phyloP scores from a whole-genome alignment of 1,140 invertebrate species.

The Lamellibrachia luymesi region DNA sequence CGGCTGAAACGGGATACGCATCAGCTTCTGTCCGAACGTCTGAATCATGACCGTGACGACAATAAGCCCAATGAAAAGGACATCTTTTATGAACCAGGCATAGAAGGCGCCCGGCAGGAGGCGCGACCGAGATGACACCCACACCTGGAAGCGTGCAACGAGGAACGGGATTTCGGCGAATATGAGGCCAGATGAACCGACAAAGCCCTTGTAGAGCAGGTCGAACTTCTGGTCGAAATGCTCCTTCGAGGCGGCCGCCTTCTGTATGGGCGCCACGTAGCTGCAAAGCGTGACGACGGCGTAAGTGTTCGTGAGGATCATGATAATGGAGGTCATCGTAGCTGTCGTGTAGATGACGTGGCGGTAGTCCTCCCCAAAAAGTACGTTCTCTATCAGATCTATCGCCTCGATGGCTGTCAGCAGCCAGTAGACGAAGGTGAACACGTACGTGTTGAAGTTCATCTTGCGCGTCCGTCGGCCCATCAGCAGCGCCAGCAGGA shows the following conservation, averaged over 20 bases:
- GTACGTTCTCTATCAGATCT: constrained; percentile 13
- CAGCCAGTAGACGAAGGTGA: constrained; percentile 26
- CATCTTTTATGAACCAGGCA: constrained; percentile 27
- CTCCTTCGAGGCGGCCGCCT: neutral
- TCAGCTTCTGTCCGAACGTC: constrained; percentile 17
- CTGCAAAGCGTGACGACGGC: constrained; percentile 27
- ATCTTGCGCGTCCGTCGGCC: constrained; percentile 27
- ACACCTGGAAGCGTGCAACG: constrained; percentile 25
- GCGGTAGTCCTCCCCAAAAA: constrained; percentile 12
- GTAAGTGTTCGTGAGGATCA: constrained; percentile 26
- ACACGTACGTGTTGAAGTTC: constrained; percentile 21
- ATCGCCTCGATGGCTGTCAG: constrained; percentile 22
- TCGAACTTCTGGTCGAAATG: constrained; percentile 22
- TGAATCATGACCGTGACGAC: constrained; percentile 19
- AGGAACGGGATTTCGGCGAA: constrained; percentile 28
- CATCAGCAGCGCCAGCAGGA: constrained; percentile 23
- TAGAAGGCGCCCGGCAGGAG: constrained; percentile 23
- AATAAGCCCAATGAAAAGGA: constrained; percentile 22
- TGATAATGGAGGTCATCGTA: constrained; percentile 16
- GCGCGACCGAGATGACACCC: neutral
- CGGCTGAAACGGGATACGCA: constrained; percentile 3
- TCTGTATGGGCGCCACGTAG: constrained; percentile 21
- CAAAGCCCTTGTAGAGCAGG: constrained; percentile 21
- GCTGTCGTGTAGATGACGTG: constrained; percentile 24
- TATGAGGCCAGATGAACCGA: constrained; percentile 19